These are phyloP conservation scores for Terebella lapidaria DNA, from an alignment of 2,888 invertebrate species.

Conservation along the genomic window DNA sequence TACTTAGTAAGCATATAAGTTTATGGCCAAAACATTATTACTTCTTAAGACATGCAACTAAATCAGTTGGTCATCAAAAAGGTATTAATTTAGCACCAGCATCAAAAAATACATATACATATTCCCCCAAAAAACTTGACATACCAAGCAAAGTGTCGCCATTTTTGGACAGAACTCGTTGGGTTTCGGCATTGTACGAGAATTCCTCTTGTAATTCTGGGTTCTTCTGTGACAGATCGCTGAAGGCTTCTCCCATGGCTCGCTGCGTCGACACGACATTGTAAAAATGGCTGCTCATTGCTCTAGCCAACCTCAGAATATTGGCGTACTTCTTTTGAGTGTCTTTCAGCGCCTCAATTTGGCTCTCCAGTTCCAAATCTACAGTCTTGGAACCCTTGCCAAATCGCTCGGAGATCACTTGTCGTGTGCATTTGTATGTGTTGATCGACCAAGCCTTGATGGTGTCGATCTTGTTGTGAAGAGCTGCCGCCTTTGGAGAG, in stretches of 20 bases:
- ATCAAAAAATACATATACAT: no score
- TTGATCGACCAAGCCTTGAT: conserved; percentile 96
- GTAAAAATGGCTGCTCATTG: conserved; percentile 73
- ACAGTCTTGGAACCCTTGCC: conserved; percentile 64
- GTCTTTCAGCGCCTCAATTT: conserved; percentile 87
- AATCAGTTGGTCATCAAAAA: no score
- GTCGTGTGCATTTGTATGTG: conserved; percentile 96
- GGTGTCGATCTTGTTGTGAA: conserved; percentile 64
- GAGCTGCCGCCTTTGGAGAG: neutral
- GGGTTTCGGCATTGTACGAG: conserved; percentile 91
- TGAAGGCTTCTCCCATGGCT: conserved; percentile 82
- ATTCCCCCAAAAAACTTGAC: conserved; percentile 13
- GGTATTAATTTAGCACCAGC: no score
- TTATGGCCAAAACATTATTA: no score
- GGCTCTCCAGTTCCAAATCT: conserved; percentile 79
- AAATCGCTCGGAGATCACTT: conserved; percentile 90
- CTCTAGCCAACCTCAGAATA: conserved; percentile 77
- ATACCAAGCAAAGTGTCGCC: conserved; percentile 76
- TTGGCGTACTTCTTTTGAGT: conserved; percentile 80
- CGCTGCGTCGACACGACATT: conserved; percentile 64
- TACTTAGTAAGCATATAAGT: no score
- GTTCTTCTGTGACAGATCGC: conserved; percentile 91
- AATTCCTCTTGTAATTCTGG: conserved; percentile 93
- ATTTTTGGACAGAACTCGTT: conserved; percentile 85
- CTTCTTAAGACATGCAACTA: no score